Evolutionary conservation across 2,888 invertebrate genomes (phyloP), one percentile per base, ranked within the genome.

Genomic region (Stenchaetothrips biformis): DNA sequence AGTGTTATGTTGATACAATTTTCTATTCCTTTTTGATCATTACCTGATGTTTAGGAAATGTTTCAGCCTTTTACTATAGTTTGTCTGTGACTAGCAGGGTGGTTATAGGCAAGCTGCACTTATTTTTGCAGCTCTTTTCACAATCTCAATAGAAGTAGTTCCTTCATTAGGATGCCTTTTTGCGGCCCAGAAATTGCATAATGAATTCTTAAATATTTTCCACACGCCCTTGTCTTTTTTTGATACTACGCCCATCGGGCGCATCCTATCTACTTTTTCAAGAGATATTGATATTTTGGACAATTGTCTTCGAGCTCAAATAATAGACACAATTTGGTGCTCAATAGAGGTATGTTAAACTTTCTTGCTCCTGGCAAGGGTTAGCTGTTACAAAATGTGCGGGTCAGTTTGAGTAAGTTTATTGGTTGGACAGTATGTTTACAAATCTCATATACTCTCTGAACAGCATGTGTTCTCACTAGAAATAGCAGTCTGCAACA

Each of bases 191-290:
- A 79, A 48, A 79, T 74, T 79, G 27, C 79, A 79, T 37, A 48
- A 79, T 21, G 37, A 37, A 47, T 67, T 79, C 13, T 4, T 79
- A 27, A 79, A 67, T 16, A 21, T 93, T 83, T 86, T 94, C 83
- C 89, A 89, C 85, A 90, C 91, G 85, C 93, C 94, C 80, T 90
- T 93, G 88, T 89, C 91, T 85, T 91, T 94, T 88, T 94, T 93
- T 88, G 94, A 95, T 87, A 92, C 91, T 84, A 94, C 94, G 80
- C 94, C 94, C 78, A 84, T 91, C 83, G 94, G 94, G 86, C 89
- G 94, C 84, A 91, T 95, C 84, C 88, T 95, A 80, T 90, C 90
- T 86, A 88, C 92, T 83, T 90, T 91, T 85, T 87, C 90, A 82
- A 88, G 86, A 83, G 91, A 91, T 86, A 86, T 91, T 82, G 88